Percentiles rank a stretch among this genome's conserved stretches.
These are phyloP conservation scores for Drosophila quinaria DNA, from an alignment of 2,888 invertebrate species.

Conservation along the genomic window DNA sequence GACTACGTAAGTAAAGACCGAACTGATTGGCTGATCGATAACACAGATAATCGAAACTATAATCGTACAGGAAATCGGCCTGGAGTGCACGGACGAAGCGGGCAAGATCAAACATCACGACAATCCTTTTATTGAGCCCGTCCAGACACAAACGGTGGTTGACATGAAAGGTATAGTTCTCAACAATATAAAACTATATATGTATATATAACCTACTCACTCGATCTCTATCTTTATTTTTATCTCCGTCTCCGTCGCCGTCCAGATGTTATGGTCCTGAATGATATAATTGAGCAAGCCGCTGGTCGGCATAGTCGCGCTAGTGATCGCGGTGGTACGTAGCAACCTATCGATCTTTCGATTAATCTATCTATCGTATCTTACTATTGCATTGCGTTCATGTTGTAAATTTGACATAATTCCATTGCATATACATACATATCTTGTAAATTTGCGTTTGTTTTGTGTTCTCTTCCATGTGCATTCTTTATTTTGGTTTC, in stretches of 20 bases:
- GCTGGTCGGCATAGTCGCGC: conserved; percentile 94
- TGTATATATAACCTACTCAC: not conserved
- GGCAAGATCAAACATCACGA: conserved; percentile 94
- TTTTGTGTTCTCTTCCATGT: conserved; percentile 62
- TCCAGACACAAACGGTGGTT: conserved; percentile 94
- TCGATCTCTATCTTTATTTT: conserved; percentile 52
- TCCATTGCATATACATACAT: conserved; percentile 42
- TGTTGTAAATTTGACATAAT: conserved; percentile 61
- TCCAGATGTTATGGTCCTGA: conserved; percentile 97
- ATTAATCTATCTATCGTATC: conserved; percentile 29
- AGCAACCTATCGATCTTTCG: conserved; percentile 26
- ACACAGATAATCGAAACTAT: not conserved
- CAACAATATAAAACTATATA: not conserved
- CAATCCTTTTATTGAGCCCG: conserved; percentile 96
- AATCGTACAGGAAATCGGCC: conserved; percentile 90
- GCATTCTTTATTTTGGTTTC: conserved; percentile 48
- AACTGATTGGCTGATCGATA: not conserved
- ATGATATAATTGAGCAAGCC: conserved; percentile 98
- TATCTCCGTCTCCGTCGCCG: not conserved
- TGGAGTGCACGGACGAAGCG: conserved; percentile 92
- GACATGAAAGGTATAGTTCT: conserved; percentile 92
- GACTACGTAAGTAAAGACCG: conserved; percentile 88
- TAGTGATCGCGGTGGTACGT: conserved; percentile 95
- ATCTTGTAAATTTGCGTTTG: conserved; percentile 51
- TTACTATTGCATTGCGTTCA: conserved; percentile 63